Evolutionary conservation across 1,140 invertebrate species (phyloP).

Genomic region (Bombus picipes): DNA sequence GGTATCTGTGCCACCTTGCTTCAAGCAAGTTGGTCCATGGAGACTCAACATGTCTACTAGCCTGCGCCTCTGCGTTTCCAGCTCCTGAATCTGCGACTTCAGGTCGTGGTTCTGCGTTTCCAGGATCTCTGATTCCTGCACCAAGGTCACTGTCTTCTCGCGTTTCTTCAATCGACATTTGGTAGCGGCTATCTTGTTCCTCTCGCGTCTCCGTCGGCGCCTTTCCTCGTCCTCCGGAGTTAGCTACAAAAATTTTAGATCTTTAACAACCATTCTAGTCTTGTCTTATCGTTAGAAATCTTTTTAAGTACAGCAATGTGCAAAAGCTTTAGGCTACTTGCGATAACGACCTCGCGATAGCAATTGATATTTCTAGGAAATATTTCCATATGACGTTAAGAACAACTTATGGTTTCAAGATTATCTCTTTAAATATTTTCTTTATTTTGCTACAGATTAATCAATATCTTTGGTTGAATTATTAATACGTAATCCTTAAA

Average conservation of each 20-base stretch:
- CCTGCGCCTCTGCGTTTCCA: slow-evolving; percentile 88
- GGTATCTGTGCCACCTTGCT: slow-evolving; percentile 81
- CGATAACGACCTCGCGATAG: too few species aligned
- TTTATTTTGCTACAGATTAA: too few species aligned
- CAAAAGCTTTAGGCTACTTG: neutral
- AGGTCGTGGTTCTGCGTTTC: slow-evolving; percentile 94
- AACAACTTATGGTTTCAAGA: too few species aligned
- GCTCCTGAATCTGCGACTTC: slow-evolving; percentile 90
- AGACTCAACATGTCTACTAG: slow-evolving; percentile 89
- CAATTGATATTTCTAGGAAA: too few species aligned
- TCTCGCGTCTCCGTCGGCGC: slow-evolving; percentile 90
- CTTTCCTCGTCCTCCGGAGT: slow-evolving; percentile 96
- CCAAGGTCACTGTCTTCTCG: slow-evolving; percentile 92
- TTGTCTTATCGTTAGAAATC: neutral
- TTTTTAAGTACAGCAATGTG: neutral
- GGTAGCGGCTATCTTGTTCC: slow-evolving; percentile 97
- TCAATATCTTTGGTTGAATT: too few species aligned
- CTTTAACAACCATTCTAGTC: neutral
- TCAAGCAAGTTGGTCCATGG: slow-evolving; percentile 88
- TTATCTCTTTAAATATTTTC: too few species aligned
- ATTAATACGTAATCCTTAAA: too few species aligned
- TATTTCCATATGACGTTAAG: too few species aligned
- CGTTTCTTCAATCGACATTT: slow-evolving; percentile 97
- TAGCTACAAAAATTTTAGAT: slow-evolving; percentile 84
- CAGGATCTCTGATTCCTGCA: slow-evolving; percentile 92